Evolutionary conservation across 2,113 vertebrate genomes (phyloP).

Genomic region (Prochilodus magdalenae): DNA sequence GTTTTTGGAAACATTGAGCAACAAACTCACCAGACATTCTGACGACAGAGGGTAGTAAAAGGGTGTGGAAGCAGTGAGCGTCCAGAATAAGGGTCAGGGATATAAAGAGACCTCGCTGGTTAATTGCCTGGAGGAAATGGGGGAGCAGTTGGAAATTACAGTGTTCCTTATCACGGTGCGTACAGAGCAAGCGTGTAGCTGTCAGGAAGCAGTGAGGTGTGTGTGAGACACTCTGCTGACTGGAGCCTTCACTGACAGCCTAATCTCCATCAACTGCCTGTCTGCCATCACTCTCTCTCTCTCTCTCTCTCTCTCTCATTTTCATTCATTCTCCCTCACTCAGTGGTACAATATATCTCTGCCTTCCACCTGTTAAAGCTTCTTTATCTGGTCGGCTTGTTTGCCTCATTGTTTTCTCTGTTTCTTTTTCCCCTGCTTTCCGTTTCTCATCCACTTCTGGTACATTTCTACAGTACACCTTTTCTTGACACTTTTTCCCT

Average conservation of each 20-base stretch:
- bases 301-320: slow-evolving; percentile 15
- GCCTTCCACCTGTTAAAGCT: slow-evolving; percentile 14
- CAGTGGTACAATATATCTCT: slow-evolving; percentile 9
- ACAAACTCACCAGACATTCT: background rate
- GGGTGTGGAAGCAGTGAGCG: slow-evolving; percentile 3
- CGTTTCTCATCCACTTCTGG: background rate
- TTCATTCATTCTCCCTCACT: slow-evolving; percentile 53
- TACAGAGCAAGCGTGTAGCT: slow-evolving; percentile 50
- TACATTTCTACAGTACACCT: background rate
- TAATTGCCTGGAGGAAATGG: slow-evolving; percentile 49
- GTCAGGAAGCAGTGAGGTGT: slow-evolving; percentile 57
- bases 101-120: slow-evolving; percentile 24
- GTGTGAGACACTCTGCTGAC: slow-evolving; percentile 55
- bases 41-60: background rate
- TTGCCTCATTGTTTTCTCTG: slow-evolving; percentile 1
- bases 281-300: slow-evolving; percentile 22
- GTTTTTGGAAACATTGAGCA: background rate
- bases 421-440: background rate
- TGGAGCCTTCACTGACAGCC: slow-evolving; percentile 44
- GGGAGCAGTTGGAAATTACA: slow-evolving; percentile 33
- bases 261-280: slow-evolving; percentile 57
- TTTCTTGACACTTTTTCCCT: background rate
- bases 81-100: slow-evolving; percentile 7
- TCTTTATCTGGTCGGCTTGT: background rate
- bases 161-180: slow-evolving; percentile 41